Evolutionary conservation across 2,113 vertebrate genomes (phyloP).

Genomic region (Tachysurus vachellii): DNA sequence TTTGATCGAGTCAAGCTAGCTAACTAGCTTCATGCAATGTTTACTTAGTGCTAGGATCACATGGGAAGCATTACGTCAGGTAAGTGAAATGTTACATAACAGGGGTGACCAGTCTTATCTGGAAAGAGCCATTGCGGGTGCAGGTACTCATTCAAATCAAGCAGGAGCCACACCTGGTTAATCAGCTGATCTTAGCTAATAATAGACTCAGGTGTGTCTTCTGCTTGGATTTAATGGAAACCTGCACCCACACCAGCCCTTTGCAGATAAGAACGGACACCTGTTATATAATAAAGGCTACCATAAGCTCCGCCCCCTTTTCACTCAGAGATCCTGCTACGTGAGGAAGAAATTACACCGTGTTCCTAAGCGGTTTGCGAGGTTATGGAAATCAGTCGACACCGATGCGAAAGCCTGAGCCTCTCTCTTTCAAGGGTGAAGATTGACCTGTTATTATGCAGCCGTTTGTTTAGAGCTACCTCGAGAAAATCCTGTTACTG

Average conservation of each 20-base stretch:
- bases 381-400: not conserved
- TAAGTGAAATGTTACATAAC: no score
- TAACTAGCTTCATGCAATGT: not conserved
- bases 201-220: no score
- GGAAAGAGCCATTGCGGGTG: no score
- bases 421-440: constrained; percentile 6
- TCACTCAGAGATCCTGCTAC: not conserved
- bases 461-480: constrained; percentile 22
- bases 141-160: no score
- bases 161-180: no score
- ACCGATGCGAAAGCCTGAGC: not conserved
- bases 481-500: constrained; percentile 27
- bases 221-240: no score
- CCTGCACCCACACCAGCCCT: no score
- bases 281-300: no score
- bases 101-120: not conserved
- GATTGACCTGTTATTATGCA: constrained; percentile 30
- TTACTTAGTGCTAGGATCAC: not conserved
- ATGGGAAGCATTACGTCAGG: not conserved
- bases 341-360: not conserved
- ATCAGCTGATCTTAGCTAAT: no score
- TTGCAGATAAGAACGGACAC: no score
- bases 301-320: no score
- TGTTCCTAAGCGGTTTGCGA: not conserved
- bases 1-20: not conserved